Percentiles rank a stretch among this genome's conserved stretches.
phyloP scores from a whole-genome alignment of 1,140 invertebrate genomes.

The Potamilus streckersoni region DNA sequence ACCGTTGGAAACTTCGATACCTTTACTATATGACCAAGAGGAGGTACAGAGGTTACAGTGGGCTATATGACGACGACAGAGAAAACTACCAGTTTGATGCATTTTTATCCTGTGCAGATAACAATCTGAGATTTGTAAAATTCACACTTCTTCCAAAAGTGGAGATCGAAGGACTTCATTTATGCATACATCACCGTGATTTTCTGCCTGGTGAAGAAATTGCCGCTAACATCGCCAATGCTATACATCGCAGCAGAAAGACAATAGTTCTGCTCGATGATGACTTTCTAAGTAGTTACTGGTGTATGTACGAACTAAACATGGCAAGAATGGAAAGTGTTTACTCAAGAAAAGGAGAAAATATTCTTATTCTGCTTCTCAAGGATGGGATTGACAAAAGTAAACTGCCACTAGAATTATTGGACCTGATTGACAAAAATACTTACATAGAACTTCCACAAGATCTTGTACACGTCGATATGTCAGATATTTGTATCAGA shows the following conservation, averaged over 20 bases:
- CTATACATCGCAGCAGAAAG: conserved; percentile 73
- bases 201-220: conserved; percentile 58
- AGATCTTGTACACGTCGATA: neutral
- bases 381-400: conserved; percentile 27
- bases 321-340: conserved; percentile 51
- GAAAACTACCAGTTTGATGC: no score
- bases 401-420: conserved; percentile 24
- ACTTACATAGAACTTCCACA: conserved; percentile 35
- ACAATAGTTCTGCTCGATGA: conserved; percentile 75
- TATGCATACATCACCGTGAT: no score
- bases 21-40: no score
- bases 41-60: no score
- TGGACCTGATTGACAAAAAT: conserved; percentile 30
- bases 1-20: no score
- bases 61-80: no score
- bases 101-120: no score
- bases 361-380: conserved; percentile 38
- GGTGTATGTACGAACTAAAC: conserved; percentile 77
- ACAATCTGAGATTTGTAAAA: no score
- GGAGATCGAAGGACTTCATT: no score
- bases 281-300: conserved; percentile 74
- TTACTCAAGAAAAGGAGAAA: conserved; percentile 28
- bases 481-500: no score
- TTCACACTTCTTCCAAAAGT: no score
- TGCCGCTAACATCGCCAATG: conserved; percentile 73